Evolutionary conservation across 2,888 invertebrate species (phyloP).

Genomic region (Embidobia sp.): DNA sequence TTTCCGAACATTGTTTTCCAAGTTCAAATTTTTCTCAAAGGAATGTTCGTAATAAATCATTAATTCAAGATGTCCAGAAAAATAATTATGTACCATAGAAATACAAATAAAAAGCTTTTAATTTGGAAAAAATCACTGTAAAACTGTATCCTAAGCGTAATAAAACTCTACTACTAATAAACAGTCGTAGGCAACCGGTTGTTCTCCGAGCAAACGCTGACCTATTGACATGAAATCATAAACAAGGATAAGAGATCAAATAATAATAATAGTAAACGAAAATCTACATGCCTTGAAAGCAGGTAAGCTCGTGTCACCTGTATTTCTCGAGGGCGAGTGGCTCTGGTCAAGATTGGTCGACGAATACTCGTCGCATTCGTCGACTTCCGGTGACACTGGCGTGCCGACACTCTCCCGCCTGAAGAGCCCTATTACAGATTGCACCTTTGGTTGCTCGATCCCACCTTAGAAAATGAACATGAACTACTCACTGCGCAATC

Average conservation of each 20-base stretch:
- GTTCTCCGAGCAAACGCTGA: conserved; percentile 67
- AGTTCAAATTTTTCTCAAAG: no score
- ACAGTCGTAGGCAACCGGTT: conserved; percentile 28
- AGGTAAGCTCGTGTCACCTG: conserved; percentile 81
- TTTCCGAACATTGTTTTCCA: no score
- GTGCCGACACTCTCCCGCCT: conserved; percentile 91
- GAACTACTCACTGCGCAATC: conserved; percentile 59
- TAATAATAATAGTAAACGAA: conserved; percentile 49
- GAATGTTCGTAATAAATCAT: no score
- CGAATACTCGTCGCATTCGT: conserved; percentile 84
- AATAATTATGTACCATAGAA: no score
- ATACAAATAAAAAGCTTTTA: no score
- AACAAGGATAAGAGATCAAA: conserved; percentile 20
- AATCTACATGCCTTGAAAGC: conserved; percentile 66
- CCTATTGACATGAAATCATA: conserved; percentile 38
- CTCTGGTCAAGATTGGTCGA: conserved; percentile 82
- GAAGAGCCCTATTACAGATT: conserved; percentile 94
- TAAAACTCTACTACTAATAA: not conserved
- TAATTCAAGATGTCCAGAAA: no score
- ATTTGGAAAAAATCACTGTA: not conserved
- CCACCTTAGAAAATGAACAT: conserved; percentile 84
- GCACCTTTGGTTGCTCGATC: conserved; percentile 92
- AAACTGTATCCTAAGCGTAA: not conserved
- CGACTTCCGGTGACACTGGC: conserved; percentile 82
- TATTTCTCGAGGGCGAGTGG: conserved; percentile 83